phyloP scores from a whole-genome alignment of 2,888 invertebrate species.

The Ischnus inquisitorius region DNA sequence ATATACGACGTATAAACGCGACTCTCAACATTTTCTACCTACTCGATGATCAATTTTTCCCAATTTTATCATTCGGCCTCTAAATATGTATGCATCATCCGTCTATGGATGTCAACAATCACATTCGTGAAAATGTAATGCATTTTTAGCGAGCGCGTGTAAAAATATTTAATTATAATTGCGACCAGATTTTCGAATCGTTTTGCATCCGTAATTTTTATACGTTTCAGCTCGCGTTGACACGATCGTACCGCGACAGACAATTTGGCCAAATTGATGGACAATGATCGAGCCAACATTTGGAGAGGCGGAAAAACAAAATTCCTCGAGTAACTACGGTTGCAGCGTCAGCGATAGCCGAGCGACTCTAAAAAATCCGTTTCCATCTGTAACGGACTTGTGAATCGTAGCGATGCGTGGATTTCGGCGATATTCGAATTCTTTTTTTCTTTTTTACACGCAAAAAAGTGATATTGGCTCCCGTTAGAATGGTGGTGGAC shows the following conservation, averaged over 20 bases:
- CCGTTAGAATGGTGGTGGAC: background rate
- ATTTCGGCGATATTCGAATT: background rate
- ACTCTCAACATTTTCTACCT: constrained; percentile 46
- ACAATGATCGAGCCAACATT: no score
- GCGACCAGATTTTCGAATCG: background rate
- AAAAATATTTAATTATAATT: background rate
- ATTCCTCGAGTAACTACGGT: no score
- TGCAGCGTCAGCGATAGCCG: no score
- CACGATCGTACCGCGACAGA: background rate
- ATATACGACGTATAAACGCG: constrained; percentile 32
- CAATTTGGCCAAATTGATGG: no score
- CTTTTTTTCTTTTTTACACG: no score
- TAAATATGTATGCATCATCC: background rate
- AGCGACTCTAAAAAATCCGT: no score
- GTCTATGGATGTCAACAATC: background rate
- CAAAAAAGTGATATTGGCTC: background rate
- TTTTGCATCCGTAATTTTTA: background rate
- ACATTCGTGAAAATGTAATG: constrained; percentile 13
- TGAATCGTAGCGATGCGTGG: no score
- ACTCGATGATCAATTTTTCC: constrained; percentile 59
- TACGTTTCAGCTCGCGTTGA: background rate
- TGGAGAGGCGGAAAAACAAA: no score
- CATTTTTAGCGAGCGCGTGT: background rate
- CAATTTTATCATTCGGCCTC: constrained; percentile 30
- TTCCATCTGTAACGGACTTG: no score